phyloP scores from a whole-genome alignment of 2,113 vertebrate species.

The Astur gentilis region DNA sequence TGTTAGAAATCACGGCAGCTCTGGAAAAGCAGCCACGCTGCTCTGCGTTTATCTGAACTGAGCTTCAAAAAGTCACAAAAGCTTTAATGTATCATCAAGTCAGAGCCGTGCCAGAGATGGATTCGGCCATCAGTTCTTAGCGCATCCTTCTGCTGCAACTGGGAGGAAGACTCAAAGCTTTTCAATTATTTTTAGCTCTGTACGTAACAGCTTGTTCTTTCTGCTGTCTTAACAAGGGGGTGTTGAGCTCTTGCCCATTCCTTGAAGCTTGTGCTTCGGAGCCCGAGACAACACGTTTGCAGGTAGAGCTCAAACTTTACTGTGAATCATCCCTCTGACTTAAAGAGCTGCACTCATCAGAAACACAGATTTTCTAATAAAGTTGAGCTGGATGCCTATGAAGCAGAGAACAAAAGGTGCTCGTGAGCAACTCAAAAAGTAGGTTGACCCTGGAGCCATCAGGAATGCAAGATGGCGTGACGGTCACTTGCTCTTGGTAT shows the following conservation, averaged over 20 bases:
- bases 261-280: neutral
- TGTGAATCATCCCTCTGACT: neutral
- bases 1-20: neutral
- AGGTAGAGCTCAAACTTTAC: neutral
- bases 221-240: neutral
- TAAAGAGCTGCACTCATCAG: neutral
- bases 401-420: neutral
- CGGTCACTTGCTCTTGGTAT: neutral
- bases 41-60: neutral
- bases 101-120: neutral
- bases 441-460: neutral
- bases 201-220: neutral
- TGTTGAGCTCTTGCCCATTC: neutral
- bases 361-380: neutral
- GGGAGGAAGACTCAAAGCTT: neutral
- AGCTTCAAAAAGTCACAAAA: conserved; percentile 14
- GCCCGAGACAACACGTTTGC: neutral
- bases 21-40: neutral
- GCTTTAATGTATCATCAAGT: neutral
- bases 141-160: neutral
- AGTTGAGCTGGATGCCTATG: neutral
- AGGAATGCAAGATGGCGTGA: neutral
- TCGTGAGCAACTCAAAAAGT: accelerated
- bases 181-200: conserved; percentile 38
- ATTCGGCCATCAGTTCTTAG: neutral